These are phyloP conservation scores for Zaprionus ghesquierei DNA, from an alignment of 1,140 invertebrate species.

Conservation along the genomic window DNA sequence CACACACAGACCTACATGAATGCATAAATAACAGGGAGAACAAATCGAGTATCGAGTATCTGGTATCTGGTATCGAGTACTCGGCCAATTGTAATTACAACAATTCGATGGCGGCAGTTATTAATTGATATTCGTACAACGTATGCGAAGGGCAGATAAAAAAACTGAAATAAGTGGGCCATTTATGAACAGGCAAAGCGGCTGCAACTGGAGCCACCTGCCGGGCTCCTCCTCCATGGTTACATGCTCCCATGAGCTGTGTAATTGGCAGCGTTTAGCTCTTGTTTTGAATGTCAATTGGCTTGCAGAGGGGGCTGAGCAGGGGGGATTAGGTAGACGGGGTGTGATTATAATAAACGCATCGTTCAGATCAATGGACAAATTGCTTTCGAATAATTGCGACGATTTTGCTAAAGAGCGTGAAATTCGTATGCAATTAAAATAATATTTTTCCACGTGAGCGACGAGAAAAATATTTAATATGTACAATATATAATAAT, in stretches of 20 bases:
- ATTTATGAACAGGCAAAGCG: conserved; percentile 36
- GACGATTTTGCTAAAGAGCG: conserved; percentile 58
- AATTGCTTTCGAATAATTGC: conserved; percentile 67
- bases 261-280: conserved; percentile 48
- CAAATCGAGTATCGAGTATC: conserved; percentile 19
- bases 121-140: conserved; percentile 60
- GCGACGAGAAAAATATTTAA: conserved; percentile 8
- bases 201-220: background rate
- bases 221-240: conserved; percentile 19
- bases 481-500: background rate
- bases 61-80: conserved; percentile 21
- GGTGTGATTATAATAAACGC: conserved; percentile 36
- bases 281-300: conserved; percentile 48
- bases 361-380: conserved; percentile 60
- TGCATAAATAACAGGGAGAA: conserved; percentile 31
- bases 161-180: conserved; percentile 50
- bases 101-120: conserved; percentile 49
- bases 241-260: conserved; percentile 42
- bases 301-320: background rate
- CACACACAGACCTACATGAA: conserved; percentile 31
- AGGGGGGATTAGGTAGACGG: background rate
- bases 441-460: conserved; percentile 71
- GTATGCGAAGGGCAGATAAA: conserved; percentile 42
- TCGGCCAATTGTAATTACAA: conserved; percentile 53
- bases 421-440: conserved; percentile 77